Evolutionary conservation across 2,797 vertebrate genomes (phyloP), one percentile per base, ranked within the genome.

Genomic region (Anabas testudineus): DNA sequence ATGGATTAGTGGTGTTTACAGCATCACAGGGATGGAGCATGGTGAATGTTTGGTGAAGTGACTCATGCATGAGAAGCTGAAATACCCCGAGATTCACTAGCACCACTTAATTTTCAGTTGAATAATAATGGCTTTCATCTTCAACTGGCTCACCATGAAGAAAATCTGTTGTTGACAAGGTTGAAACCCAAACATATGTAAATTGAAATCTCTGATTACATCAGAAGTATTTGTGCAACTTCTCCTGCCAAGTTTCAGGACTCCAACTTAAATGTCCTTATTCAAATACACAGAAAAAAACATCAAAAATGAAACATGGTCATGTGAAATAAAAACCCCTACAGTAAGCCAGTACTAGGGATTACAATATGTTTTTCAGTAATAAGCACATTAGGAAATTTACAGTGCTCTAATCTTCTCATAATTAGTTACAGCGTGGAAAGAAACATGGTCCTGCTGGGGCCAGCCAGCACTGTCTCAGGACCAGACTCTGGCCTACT

Each of bases 391-490:
- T 92, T 92, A 91, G 74, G 85, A 90, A 91, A 86, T 7, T 74
- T 74, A 78, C 78, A 87, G 79, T 74, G 81, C 55, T 88, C 78
- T 94, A 94, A 94, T 94, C 93, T 93, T 87, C 89, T 90, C 76
- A 85, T 93, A 91, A 93, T 94, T 85, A 90, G 82, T 18, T 65
- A 56, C 34, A 28, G 78, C 63, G 49, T 85, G 87, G 89, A 89
- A 85, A 88, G 74, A 88, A 89, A 82, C n/a, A 32, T 86, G 84
- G 76, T 88, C 84, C 76, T 8, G 79, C 86, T 78, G 0, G 91
- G 94, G 69, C 92, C 93, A n/a, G 96, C 94, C 71, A 95, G 80
- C 74, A 57, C 85, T 55, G 76, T 76, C 74, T 79, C 48, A 78
- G 65, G 74, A 79, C 21, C 70, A 54, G 51, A 65, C 57, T 65